phyloP scores from a whole-genome alignment of 2,888 invertebrate genomes.

The Nudaria mundana region DNA sequence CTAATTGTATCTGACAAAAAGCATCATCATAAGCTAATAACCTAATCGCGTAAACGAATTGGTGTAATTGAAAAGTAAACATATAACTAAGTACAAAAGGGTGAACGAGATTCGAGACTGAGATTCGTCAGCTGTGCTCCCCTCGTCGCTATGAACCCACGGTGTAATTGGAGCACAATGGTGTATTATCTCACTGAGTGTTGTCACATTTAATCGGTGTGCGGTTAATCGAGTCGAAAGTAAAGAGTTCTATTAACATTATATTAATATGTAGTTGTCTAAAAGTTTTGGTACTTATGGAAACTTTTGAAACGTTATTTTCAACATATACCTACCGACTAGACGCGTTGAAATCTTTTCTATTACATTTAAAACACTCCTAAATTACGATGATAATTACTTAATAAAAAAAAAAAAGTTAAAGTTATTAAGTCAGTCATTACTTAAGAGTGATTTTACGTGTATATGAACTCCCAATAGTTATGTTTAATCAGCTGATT shows the following conservation, averaged over 20 bases:
- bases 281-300: too few relatives aligned
- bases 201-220: constrained; percentile 70
- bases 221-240: constrained; percentile 61
- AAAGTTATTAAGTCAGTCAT: too few relatives aligned
- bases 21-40: constrained; percentile 1
- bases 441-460: too few relatives aligned
- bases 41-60: constrained; percentile 26
- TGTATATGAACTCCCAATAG: too few relatives aligned
- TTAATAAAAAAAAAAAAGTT: too few relatives aligned
- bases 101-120: constrained; percentile 29
- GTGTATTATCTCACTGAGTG: constrained; percentile 57
- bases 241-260: constrained; percentile 32
- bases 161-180: constrained; percentile 58
- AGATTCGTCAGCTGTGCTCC: constrained; percentile 60
- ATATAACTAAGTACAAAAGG: constrained; percentile 29
- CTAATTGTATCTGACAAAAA: too few relatives aligned
- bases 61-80: constrained; percentile 34
- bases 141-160: constrained; percentile 35
- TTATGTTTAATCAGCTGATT: too few relatives aligned
- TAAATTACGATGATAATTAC: too few relatives aligned
- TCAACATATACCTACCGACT: too few relatives aligned
- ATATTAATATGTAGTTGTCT: not conserved
- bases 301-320: too few relatives aligned
- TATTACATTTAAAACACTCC: too few relatives aligned
- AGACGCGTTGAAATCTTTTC: too few relatives aligned